A percentile compares a stretch with the other conserved stretches of the same genome.
Evolutionary conservation across 2,888 invertebrate species (phyloP).

Genomic region (Drosophila longiperda): DNA sequence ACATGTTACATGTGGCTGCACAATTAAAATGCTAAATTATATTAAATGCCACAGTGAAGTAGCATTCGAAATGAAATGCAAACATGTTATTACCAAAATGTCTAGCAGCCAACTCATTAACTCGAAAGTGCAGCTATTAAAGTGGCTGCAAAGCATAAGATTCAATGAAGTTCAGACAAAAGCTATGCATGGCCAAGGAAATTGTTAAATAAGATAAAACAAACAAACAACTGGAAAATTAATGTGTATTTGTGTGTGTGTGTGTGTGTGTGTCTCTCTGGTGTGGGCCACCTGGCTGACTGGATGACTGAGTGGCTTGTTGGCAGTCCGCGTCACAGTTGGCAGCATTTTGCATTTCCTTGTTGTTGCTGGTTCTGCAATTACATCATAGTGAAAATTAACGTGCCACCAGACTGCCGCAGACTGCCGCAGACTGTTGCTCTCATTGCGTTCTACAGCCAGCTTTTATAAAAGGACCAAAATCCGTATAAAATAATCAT

Average conservation of each 20-base stretch:
- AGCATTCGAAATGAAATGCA: constrained; percentile 65
- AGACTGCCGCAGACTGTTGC: constrained; percentile 20
- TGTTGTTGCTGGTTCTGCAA: constrained; percentile 41
- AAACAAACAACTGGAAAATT: constrained; percentile 42
- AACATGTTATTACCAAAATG: constrained; percentile 73
- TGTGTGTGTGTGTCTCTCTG: constrained; percentile 17
- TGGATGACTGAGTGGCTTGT: constrained; percentile 15
- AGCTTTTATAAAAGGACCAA: constrained; percentile 18
- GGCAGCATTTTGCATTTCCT: constrained; percentile 78
- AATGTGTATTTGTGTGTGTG: constrained; percentile 8
- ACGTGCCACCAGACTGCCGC: constrained; percentile 61
- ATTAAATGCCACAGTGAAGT: constrained; percentile 36
- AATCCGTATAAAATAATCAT: constrained; percentile 27
- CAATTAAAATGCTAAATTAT: constrained; percentile 57
- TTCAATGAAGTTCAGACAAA: constrained; percentile 60
- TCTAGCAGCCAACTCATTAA: constrained; percentile 52
- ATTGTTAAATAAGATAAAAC: constrained; percentile 33
- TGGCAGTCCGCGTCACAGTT: constrained; percentile 71
- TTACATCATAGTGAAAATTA: constrained; percentile 79
- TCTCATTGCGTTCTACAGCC: constrained; percentile 9
- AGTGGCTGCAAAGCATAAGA: constrained; percentile 58
- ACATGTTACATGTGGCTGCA: constrained; percentile 61
- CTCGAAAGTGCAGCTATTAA: constrained; percentile 61
- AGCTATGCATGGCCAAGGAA: constrained; percentile 35
- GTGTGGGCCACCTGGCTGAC: constrained; percentile 32